Conservation (phyloP, 2,113 vertebrate species). For the Carassius carassius region DNA sequence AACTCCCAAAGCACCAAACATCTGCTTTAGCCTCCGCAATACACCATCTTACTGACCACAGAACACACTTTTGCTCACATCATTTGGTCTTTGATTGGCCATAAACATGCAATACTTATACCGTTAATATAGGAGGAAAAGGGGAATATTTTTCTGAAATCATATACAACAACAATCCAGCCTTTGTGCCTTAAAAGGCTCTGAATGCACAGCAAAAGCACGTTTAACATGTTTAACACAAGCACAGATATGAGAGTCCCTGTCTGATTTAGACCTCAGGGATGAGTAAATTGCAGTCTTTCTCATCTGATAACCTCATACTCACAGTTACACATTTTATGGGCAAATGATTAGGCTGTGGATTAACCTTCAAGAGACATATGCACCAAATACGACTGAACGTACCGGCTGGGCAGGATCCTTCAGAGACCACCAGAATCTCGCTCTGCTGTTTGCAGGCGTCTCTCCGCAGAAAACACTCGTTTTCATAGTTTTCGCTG, state of each 20-base stretch:
- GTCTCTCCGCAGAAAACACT: conserved; percentile 94
- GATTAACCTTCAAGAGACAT: neutral
- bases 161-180: neutral
- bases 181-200: neutral
- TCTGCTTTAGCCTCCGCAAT: conserved; percentile 32
- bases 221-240: neutral
- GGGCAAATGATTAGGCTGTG: neutral
- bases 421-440: conserved; percentile 90
- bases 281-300: neutral
- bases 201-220: neutral
- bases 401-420: conserved; percentile 91
- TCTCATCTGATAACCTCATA: neutral
- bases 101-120: neutral
- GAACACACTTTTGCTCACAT: neutral
- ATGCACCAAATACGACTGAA: conserved; percentile 33
- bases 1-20: conserved; percentile 40
- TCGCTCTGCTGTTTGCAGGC: conserved; percentile 98
- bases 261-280: neutral
- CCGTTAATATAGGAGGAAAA: neutral
- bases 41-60: conserved; percentile 15
- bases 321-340: neutral
- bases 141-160: neutral
- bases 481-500: conserved; percentile 96
- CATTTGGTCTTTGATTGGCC: neutral
- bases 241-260: neutral